Conservation (phyloP, 2,797 vertebrate species). For the Miichthys miiuy region DNA sequence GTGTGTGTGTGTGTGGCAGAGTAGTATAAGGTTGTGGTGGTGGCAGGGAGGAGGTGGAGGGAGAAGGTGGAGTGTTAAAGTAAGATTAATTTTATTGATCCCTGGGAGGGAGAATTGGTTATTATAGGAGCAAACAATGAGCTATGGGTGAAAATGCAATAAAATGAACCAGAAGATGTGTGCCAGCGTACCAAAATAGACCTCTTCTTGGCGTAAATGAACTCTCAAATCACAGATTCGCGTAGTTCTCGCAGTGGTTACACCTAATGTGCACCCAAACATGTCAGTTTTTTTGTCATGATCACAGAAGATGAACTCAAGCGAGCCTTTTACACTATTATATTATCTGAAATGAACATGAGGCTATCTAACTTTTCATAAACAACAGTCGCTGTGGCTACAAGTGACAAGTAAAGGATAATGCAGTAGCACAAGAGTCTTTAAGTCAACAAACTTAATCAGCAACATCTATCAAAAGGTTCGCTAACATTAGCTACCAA, state of each 20-base stretch:
- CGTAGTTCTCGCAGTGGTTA: background rate
- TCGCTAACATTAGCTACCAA: background rate
- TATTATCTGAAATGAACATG: background rate
- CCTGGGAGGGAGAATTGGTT: conserved; percentile 49
- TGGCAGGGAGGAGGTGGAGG: conserved; percentile 7
- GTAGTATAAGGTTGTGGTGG: conserved; percentile 4
- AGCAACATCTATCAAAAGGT: background rate
- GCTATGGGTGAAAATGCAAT: conserved; percentile 52
- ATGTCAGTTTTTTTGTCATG: background rate
- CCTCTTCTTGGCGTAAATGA: conserved; percentile 28
- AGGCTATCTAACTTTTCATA: background rate
- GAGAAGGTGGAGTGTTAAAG: conserved; percentile 50
- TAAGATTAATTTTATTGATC: conserved; percentile 74
- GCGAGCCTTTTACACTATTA: background rate
- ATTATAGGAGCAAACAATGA: conserved; percentile 50
- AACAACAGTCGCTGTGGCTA: background rate
- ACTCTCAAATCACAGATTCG: conserved; percentile 28
- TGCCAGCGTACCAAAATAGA: conserved; percentile 28
- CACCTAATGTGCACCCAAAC: background rate
- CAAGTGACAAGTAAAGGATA: background rate
- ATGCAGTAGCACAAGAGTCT: background rate
- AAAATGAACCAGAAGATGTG: conserved; percentile 38
- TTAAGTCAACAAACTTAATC: background rate
- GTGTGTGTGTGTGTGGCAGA: conserved; percentile 28
- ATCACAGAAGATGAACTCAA: background rate